phyloP scores from a whole-genome alignment of 53 echinoderm and acorn worm species.

The Crossaster papposus region DNA sequence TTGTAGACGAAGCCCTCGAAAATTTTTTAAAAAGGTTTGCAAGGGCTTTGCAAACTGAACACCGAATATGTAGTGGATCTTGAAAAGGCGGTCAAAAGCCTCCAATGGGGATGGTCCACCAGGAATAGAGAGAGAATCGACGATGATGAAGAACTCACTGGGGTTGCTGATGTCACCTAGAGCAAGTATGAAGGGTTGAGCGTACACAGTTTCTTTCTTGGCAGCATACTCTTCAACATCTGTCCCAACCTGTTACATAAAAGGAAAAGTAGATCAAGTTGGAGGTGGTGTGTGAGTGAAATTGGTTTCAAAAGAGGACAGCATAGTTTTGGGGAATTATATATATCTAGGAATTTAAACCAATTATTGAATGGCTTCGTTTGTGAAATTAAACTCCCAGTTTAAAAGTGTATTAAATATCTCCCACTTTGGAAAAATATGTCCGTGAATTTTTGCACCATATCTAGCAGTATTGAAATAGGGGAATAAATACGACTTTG shows the following conservation, averaged over 20 bases:
- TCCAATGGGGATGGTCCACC: neutral
- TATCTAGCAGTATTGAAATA: too few relatives aligned
- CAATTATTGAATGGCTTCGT: too few relatives aligned
- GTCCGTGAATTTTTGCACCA: too few relatives aligned
- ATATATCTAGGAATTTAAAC: too few relatives aligned
- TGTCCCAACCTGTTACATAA: neutral
- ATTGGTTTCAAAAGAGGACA: neutral
- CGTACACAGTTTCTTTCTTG: neutral
- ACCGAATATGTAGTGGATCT: neutral
- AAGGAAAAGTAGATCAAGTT: neutral
- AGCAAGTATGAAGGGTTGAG: slow-evolving; percentile 9
- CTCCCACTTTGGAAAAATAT: too few relatives aligned
- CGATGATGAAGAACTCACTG: slow-evolving; percentile 16
- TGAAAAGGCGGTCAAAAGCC: slow-evolving; percentile 10
- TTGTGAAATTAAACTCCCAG: too few relatives aligned
- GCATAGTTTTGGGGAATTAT: too few relatives aligned
- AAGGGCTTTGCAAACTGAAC: neutral
- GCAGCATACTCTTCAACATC: neutral
- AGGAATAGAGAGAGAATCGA: neutral
- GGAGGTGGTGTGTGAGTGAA: neutral
- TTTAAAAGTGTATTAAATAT: too few relatives aligned
- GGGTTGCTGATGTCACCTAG: slow-evolving; percentile 6
- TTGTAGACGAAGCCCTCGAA: neutral
- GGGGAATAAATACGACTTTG: too few relatives aligned
- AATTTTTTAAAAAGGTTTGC: neutral